Evolutionary conservation across 2,888 invertebrate genomes (phyloP), one percentile per base, ranked within the genome.

Genomic region (Lithophane leautieri): DNA sequence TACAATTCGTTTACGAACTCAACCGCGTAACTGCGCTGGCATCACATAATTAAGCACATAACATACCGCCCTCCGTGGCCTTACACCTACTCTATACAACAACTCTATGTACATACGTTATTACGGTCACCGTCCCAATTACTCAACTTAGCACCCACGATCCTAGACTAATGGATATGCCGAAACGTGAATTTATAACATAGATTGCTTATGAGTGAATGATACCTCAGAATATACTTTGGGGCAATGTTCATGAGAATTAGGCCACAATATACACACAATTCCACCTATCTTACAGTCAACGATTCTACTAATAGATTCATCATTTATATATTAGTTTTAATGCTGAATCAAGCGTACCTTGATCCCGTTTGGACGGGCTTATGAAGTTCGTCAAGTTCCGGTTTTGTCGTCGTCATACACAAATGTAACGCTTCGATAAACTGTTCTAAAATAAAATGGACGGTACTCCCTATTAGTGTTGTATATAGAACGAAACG

Each of bases 81-180:
- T 87, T 90, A 91, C 81, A 88, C 77, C 90, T 92, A 93, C 76
- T 85, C 90, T 93, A 92, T 93, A 94, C 93, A 94, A 92, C 91
- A 90, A 87, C 66, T 82, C 81, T 86, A 89, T 86, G 90, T 94
- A 94, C 94, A 94, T 86, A 88, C 89, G 85, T 91, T 89, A 83
- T 80, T 84, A 84, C 89, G 80, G 79, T 87, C 82, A 90, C 90
- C 88, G 86, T 89, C 89, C 87, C 87, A 88, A 90, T 87, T 84
- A 88, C 89, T 90, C 88, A 89, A 77, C 89, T 92, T 94, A 95
- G 95, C 95, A 95, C 95, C 95, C 94, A 91, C 92, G 87, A 91
- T 89, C 88, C 90, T 92, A 92, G 91, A 92, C 90, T 92, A 93
- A 92, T 90, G 89, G 92, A 94, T 94, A 94, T 93, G 94, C 92